Base-by-base conservation (phyloP, 2,113 vertebrate genomes). In the Hemiprocne comata region DNA sequence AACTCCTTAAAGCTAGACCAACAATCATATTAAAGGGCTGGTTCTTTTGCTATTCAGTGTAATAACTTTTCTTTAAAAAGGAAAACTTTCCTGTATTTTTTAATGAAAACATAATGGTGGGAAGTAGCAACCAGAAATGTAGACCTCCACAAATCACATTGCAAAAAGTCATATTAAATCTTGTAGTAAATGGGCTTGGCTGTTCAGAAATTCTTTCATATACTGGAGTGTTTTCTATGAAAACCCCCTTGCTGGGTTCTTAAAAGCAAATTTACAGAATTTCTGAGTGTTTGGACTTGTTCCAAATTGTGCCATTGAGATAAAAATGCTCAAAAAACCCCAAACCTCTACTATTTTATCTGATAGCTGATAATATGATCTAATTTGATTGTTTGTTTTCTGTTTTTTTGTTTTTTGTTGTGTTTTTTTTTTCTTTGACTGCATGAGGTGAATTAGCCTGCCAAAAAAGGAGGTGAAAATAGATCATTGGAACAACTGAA, bases 181-280 rank as follows among this genome's bases (percentile, higher is more conserved):
- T 77, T 82, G 44, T 26, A 88, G 71, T 90, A 90, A 94, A 96
- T 38, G 21, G 73, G 19, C 23, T 91, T 83, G 84, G 46, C 74
- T 82, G 58, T 77, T 96, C 64, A 93, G 36, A 87, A 79, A 73
- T 90, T 91, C 71, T 62, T 86, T 82, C 71, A 88, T 86, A 60
- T 83, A 53, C 29, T 80, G 31, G 48, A 76, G 57, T 0, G 0
- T 38, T 93, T 85, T 92, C 71, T 29, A 24, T 80, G 53, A 84
- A 91, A 90, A 33, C 26, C 57, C 95, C 92, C 95, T 93, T 93
- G 57, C 90, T 96, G 95, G 85, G 78, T 74, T 84, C 93, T 97
- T 95, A 93, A 96, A 97, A 95, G 78, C 50, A 95, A 93, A 92
- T 96, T 96, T 96, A 88, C 82, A 91, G 79, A 97, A 94, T 96